Evolutionary conservation across 2,113 vertebrate genomes (phyloP), one percentile per base, ranked within the genome.

Genomic region (Reinhardtius hippoglossoides): DNA sequence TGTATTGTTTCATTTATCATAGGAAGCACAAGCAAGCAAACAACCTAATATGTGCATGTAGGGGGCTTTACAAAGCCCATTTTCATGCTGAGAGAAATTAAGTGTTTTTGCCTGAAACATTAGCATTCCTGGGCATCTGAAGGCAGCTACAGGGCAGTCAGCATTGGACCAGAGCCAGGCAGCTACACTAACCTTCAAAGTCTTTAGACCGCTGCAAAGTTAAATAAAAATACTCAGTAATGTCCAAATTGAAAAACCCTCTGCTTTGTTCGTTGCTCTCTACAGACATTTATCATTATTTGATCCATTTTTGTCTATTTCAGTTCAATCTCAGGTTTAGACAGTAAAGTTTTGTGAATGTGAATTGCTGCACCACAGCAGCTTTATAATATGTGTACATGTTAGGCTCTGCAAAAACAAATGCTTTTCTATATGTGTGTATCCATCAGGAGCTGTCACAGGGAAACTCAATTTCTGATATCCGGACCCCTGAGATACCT

Each of bases 1-100:
- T 56, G 44, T 61, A 79, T 80, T 44, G 69, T 62, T 88, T 72
- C 40, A 88, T 82, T 82, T 76, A 82, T 88, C 72, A 80, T 52
- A 52, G 71, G 65, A 83, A 81, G 60, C 76, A 64, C 42, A 76
- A 71, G 66, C 42, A 77, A 74, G 63, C 71, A 81, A 84, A 85
- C 59, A 83, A 74, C 58, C 65, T 83, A 50, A 74, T 62, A 63
- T 57, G 69, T 76, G 65, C 59, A 75, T 9, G 61, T 65, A 24
- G 62, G 57, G 58, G 23, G 56, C 40, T 59, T 73, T 57, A 67
- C 12, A 66, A 50, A 74, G 60, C 65, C 76, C 42, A 77, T 80
- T 80, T 79, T 71, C 71, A 12, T 48, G 66, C 24, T 2, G 65
- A 85, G 78, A 84, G 67, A 80, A 86, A 78, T 82, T 18, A 84